phyloP scores from a whole-genome alignment of 2,888 invertebrate species.

The Choreutis nemorana region DNA sequence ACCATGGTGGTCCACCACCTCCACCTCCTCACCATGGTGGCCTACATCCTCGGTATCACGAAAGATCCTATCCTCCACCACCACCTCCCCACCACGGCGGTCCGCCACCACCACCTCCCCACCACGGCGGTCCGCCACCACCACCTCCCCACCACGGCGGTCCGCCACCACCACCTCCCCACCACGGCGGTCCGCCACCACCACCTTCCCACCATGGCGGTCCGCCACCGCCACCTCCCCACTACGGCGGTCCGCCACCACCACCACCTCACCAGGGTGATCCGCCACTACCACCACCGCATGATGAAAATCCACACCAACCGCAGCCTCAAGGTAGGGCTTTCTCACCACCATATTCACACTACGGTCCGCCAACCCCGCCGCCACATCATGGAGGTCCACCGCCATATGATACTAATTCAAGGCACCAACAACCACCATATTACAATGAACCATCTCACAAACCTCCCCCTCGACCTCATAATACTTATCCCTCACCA shows the following conservation, averaged over 20 bases:
- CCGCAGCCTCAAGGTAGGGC: slow-evolving; percentile 1
- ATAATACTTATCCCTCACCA: too few species aligned
- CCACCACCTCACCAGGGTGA: slow-evolving; percentile 6
- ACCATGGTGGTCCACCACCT: slow-evolving; percentile 4
- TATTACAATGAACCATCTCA: too few species aligned
- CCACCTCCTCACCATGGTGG: slow-evolving; percentile 6
- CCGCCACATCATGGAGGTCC: background rate
- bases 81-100: slow-evolving; percentile 2
- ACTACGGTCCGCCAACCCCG: slow-evolving; percentile 1
- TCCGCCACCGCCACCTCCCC: slow-evolving; percentile 2
- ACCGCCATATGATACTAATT: background rate
- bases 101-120: slow-evolving; percentile 4
- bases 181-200: slow-evolving; percentile 8
- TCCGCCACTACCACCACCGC: slow-evolving; percentile 2
- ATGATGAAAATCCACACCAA: slow-evolving; percentile 5
- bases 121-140: slow-evolving; percentile 4
- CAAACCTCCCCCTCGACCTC: too few species aligned
- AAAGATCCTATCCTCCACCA: background rate
- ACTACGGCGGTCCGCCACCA: slow-evolving; percentile 5
- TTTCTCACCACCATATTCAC: background rate
- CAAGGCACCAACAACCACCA: too few species aligned
- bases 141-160: slow-evolving; percentile 3
- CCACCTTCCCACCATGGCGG: slow-evolving; percentile 5
- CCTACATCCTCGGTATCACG: background rate
- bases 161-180: slow-evolving; percentile 6